Conservation (phyloP, 2,113 vertebrate species). For the Agelaius tricolor region DNA sequence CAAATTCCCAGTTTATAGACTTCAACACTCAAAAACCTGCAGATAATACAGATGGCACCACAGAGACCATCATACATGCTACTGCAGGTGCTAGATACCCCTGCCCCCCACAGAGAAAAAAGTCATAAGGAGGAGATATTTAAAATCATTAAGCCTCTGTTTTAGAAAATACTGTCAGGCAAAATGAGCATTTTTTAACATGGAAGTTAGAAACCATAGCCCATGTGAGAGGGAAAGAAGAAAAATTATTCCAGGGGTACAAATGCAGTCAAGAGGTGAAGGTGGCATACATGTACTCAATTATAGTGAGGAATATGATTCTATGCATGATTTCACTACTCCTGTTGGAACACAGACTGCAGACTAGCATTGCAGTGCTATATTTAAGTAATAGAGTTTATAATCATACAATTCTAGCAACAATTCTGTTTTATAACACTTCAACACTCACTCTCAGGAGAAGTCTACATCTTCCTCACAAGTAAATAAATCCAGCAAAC, state of each 20-base stretch:
- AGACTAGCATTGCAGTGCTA: not conserved
- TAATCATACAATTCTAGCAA: not conserved
- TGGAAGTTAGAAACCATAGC: not conserved
- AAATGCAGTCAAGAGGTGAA: not conserved
- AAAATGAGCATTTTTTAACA: not conserved
- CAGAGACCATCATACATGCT: not conserved
- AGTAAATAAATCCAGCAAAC: not conserved
- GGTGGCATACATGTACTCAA: not conserved
- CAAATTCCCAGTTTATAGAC: not conserved
- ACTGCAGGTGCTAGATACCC: not conserved
- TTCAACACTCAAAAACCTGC: not conserved
- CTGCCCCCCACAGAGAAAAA: not conserved
- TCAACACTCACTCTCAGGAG: not conserved
- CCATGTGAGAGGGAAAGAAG: not conserved
- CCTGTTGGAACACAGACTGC: not conserved
- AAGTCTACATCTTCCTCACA: not conserved
- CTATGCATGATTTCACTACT: not conserved
- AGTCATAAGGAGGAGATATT: not conserved
- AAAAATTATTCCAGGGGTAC: not conserved
- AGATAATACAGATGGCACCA: not conserved
- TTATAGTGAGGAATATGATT: not conserved
- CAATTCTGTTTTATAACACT: not conserved
- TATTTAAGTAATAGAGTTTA: not conserved
- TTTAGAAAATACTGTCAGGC: not conserved
- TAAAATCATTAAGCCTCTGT: not conserved